Base-by-base conservation (phyloP, 2,888 invertebrate species). In the Galeopsomyia nigrocyanea region DNA sequence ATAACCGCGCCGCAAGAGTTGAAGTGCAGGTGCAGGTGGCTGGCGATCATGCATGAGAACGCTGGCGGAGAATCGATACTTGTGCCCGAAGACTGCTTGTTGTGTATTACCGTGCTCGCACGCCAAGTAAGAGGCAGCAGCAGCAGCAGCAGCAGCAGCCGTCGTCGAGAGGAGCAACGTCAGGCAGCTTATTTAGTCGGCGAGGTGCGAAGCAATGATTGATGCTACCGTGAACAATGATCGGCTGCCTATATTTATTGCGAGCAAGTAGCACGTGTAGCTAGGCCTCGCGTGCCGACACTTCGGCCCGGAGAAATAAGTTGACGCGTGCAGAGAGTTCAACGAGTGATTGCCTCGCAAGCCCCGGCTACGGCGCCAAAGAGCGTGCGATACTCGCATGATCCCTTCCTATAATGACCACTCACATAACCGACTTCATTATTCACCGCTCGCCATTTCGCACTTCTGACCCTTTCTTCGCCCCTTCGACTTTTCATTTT, bases 151-250 rank as follows among this genome's bases (percentile, higher is more conserved):
- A 67, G 60, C 66, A 51, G 22, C 13, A 55, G 1, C 17, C n/a
- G 21, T 67, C 51, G 50, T 39, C 39, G 39, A 26, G 53, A 53
- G 13, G 63, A 56, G 21, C 14, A 47, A 66, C 57, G 47, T 60
- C 47, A 49, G 68, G 68, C 63, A 60, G 60, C 64, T 68, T 60
- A 72, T 72, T 68, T 63, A 57, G 57, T 69, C 71, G 63, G 26
- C 39, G 57, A 56, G 56, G 56, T 31, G 19, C 62, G 60, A 68
- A 56, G 63, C 58, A 72, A 73, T 74, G 76, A 77, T 77, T 77
- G 77, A 77, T 78, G 75, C 73, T 75, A 77, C 72, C 68, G 77
- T 76, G 73, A 75, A 68, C 74, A 77, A 76, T 76, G 77, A 77
- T 77, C 71, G 69, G 67, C 21, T 21, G 60, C 22, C 39, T 61